Percentiles rank a stretch among this genome's conserved stretches.
These are phyloP conservation scores for Pseudomyrmex gracilis DNA, from an alignment of 1,140 invertebrate species.

Conservation along the genomic window DNA sequence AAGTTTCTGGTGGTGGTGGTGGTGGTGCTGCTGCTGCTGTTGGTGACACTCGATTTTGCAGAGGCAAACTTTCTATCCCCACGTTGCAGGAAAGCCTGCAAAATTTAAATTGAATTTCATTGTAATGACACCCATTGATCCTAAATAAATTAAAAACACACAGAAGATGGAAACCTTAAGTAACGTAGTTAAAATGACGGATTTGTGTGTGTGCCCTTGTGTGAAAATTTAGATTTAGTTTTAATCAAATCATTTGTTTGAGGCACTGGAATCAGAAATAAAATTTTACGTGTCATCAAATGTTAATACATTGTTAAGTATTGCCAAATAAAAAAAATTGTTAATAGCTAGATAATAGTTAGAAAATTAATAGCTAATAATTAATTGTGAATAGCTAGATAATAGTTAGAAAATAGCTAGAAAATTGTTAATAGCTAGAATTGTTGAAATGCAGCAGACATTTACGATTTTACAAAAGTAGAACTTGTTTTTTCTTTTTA, in stretches of 20 bases:
- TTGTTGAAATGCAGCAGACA: too few species aligned
- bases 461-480: too few species aligned
- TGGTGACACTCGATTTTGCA: constrained; percentile 58
- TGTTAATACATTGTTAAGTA: too few species aligned
- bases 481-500: too few species aligned
- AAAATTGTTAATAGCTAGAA: too few species aligned
- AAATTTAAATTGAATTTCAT: constrained; percentile 62
- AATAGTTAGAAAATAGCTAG: too few species aligned
- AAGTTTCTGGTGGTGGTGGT: constrained; percentile 61
- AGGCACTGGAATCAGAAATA: too few species aligned
- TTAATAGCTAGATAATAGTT: too few species aligned
- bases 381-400: too few species aligned
- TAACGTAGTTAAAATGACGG: constrained; percentile 1
- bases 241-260: not conserved
- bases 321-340: too few species aligned
- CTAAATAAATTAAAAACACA: constrained; percentile 53
- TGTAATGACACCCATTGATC: constrained; percentile 52
- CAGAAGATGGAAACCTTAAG: constrained; percentile 20
- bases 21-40: constrained; percentile 66
- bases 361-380: too few species aligned
- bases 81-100: constrained; percentile 31
- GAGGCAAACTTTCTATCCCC: constrained; percentile 65
- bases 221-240: not conserved
- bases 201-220: constrained; percentile 7
- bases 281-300: not conserved